Percentiles rank a stretch among this genome's conserved stretches.
Evolutionary conservation across 2,888 invertebrate genomes (phyloP).

Genomic region (Metopia argyrocephala): DNA sequence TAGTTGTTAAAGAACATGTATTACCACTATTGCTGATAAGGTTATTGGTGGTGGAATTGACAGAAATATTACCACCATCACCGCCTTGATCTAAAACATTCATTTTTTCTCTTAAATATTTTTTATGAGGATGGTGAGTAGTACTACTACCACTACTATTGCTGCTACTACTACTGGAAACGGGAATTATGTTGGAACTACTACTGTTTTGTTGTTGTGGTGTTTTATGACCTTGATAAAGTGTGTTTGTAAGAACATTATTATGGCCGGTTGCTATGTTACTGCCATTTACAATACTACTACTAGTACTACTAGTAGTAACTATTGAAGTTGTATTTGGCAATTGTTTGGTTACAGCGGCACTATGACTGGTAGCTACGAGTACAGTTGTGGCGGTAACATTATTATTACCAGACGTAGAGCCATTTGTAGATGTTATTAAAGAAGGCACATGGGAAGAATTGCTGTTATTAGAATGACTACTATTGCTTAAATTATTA

Average conservation of each 20-base stretch:
- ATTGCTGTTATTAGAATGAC: constrained; percentile 64
- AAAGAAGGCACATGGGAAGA: constrained; percentile 72
- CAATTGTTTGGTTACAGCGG: constrained; percentile 63
- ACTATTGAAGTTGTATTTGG: constrained; percentile 65
- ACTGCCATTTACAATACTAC: constrained; percentile 64
- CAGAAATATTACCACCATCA: constrained; percentile 60
- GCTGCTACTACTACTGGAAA: constrained; percentile 64
- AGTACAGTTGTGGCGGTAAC: constrained; percentile 45
- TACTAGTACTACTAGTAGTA: constrained; percentile 59
- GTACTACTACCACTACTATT: constrained; percentile 70
- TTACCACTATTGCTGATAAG: constrained; percentile 52
- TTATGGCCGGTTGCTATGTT: constrained; percentile 54
- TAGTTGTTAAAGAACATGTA: constrained; percentile 40
- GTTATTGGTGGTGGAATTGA: too few relatives aligned
- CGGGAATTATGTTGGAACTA: constrained; percentile 21
- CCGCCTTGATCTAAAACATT: constrained; percentile 75
- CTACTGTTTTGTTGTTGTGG: constrained; percentile 52
- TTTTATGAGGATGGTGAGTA: constrained; percentile 78
- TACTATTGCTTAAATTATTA: constrained; percentile 67
- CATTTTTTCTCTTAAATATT: constrained; percentile 78
- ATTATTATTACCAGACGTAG: constrained; percentile 49
- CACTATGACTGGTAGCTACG: constrained; percentile 42
- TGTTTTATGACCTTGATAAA: constrained; percentile 65
- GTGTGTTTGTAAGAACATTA: constrained; percentile 58
- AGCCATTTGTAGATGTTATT: constrained; percentile 49